Evolutionary conservation across 2,113 vertebrate genomes (phyloP), one percentile per base, ranked within the genome.

Genomic region (Tonatia bakeri): DNA sequence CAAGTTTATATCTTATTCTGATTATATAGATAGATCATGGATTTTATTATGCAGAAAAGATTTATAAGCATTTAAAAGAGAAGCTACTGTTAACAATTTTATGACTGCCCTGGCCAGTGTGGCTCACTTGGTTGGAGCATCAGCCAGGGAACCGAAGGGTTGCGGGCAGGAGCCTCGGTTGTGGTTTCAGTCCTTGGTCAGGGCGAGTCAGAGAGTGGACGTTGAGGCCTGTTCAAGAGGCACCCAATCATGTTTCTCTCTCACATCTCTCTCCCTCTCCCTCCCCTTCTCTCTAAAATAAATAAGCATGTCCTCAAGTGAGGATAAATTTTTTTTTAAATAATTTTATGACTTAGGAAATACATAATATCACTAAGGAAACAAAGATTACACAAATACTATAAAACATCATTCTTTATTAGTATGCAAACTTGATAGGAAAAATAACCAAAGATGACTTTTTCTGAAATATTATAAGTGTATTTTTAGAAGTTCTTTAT

Each of bases 301-400:
- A 64, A 31, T 64, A 64, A 64, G 61, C 61, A 64, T 64, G 28
- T 64, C 28, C 10, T 64, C 61, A 64, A 28, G 28, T 31, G 61
- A 64, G 61, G 61, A 64, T 64, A 64, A 31, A 31, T 28, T 61
- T 14, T 61, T 31, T 11, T 12, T 31, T 31, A 64, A 90, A 54
- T 33, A 77, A 75, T n/a, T 19, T 33, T 69, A 56, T 64, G 75
- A 72, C 10, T 70, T 91, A n/a, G n/a, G 16, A 87, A 96, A 93
- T 77, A 31, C 9, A 50, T 65, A 16, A 72, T 22, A 92, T 95
- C 67, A 28, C 52, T 90, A 80, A 56, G 28, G 56, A 90, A 87
- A 90, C 31, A 87, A 96, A 97, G 54, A 45, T 97, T 91, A 81
- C 17, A 87, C 47, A 96, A 93, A 87, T 61, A 93, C 33, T 92